Base-by-base conservation (phyloP, 92 coral and sea anemone species). In the Bergia sp. region DNA sequence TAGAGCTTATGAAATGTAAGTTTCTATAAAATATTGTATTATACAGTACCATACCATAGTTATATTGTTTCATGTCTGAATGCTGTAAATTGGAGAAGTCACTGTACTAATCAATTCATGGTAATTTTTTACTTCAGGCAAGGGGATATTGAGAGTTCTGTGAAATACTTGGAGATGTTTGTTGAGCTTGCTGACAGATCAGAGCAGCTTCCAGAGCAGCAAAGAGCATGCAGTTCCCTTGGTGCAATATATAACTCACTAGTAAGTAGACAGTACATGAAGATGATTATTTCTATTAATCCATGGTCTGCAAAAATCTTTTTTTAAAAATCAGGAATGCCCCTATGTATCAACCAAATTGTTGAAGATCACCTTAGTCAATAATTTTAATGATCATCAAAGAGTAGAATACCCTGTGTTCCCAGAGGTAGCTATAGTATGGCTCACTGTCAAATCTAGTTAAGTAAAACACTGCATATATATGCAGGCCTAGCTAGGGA, bases 101-200 rank as follows among this genome's bases (percentile, higher is more conserved):
- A 23, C 7, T 36, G 21, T 82, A 36, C 21, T 7, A 73, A n/a
- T 44, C 49, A 38, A 38, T 75, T 43, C 36, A 75, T 38, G 49
- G n/a, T 75, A 1, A 10, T 49, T 41, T 67, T 13, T 21, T n/a
- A 47, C 47, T 79, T 43, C 77, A 97, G 99, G 94, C 98, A 97
- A 93, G 98, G 95, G 85, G 99, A 97, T 83, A 89, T 93, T 13
- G 98, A 95, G 50, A 92, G 98, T 91, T 96, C 99, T 69, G 92
- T 97, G 91, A 95, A 97, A 89, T 94, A 94, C 89, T 86, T 97
- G 50, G 99, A 97, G 88, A 94, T 94, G 92, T 97, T 97, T 89
- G 99, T 97, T 23, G 99, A 95, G 73, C 90, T 97, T 79, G 98
- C 99, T 13, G 98, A 97, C 89, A 93, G 96, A 86, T 95, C 98